A percentile compares a stretch with the other conserved stretches of the same genome.
These are phyloP conservation scores for Megamerina dolium DNA, from an alignment of 2,888 invertebrate species.

Conservation along the genomic window DNA sequence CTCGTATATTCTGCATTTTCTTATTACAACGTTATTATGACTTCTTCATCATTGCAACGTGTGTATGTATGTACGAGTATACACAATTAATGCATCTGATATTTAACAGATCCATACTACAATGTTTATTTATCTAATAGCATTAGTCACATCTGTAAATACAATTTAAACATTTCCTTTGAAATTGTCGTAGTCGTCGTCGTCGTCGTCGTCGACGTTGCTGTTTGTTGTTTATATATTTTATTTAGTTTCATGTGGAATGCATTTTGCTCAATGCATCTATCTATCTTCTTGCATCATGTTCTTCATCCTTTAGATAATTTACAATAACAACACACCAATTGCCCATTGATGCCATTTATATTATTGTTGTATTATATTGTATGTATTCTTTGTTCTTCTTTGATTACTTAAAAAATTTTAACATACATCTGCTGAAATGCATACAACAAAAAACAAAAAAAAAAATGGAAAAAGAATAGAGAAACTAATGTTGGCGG, in stretches of 20 bases:
- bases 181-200: no score
- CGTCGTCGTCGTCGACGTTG: background rate
- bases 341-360: slow-evolving; percentile 1
- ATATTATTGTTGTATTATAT: slow-evolving; percentile 5
- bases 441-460: slow-evolving; percentile 24
- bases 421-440: slow-evolving; percentile 47
- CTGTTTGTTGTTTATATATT: no score
- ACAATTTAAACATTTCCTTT: slow-evolving; percentile 13
- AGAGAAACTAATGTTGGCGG: background rate
- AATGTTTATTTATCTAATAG: slow-evolving; percentile 13
- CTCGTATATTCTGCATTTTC: no score
- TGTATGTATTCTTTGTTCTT: slow-evolving; percentile 2
- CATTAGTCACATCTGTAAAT: slow-evolving; percentile 18
- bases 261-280: no score
- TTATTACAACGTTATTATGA: no score
- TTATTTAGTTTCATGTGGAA: no score
- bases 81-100: no score
- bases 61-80: no score
- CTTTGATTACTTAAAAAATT: slow-evolving; percentile 47
- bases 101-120: slow-evolving; percentile 10
- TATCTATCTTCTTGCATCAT: no score
- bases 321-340: no score
- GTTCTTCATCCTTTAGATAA: no score
- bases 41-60: no score
- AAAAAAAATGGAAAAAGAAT: slow-evolving; percentile 4